Evolutionary conservation across 2,113 vertebrate genomes (phyloP).

Genomic region (Silurus asotus): DNA sequence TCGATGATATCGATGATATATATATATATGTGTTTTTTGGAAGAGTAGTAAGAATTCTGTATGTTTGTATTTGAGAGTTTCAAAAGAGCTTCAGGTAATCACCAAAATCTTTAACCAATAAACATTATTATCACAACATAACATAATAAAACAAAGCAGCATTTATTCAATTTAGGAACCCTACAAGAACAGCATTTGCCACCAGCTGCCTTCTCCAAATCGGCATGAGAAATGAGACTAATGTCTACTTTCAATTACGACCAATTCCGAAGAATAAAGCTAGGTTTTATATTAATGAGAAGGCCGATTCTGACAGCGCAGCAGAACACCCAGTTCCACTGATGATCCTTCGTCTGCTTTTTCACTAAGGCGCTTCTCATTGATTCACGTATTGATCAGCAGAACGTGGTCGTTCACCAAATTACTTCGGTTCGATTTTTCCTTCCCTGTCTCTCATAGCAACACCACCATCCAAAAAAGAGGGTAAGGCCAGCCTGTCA

Average conservation of each 20-base stretch:
- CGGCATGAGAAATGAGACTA: not conserved
- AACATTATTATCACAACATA: not conserved
- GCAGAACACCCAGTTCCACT: constrained; percentile 53
- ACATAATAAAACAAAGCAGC: not conserved
- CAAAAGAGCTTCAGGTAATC: not conserved
- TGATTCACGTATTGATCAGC: constrained; percentile 57
- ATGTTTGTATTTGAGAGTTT: not conserved
- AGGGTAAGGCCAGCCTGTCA: not conserved
- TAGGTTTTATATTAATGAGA: constrained; percentile 6
- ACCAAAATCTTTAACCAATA: not conserved
- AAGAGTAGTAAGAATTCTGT: not conserved
- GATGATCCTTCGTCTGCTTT: constrained; percentile 52
- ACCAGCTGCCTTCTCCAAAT: not conserved
- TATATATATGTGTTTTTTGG: not conserved
- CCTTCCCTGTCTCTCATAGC: constrained; percentile 28
- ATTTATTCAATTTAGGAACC: not conserved
- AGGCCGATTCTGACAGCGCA: constrained; percentile 4
- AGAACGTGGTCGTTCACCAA: constrained; percentile 55
- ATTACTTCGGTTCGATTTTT: constrained; percentile 56
- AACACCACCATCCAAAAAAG: not conserved
- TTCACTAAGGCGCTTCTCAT: constrained; percentile 46
- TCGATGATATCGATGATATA: too few relatives aligned
- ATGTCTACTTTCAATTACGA: not conserved
- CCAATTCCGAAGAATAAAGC: not conserved
- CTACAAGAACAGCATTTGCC: not conserved